Evolutionary conservation across 2,797 vertebrate species (phyloP), one percentile per base, ranked within the genome.

Genomic region (Bucorvus abyssinicus): DNA sequence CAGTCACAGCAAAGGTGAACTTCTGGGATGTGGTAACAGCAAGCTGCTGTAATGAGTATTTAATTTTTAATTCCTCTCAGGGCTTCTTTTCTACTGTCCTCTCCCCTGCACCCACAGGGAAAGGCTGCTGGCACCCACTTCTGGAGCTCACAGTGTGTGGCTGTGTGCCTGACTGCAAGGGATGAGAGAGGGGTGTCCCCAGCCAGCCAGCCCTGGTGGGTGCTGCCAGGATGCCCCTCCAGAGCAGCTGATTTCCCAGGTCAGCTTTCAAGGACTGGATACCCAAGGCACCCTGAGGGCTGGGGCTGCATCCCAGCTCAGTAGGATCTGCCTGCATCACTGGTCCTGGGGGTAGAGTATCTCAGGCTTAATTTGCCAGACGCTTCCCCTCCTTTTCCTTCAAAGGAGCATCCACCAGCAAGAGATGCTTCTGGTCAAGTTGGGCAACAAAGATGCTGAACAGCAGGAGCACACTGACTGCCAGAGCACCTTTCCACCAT

Each of bases 51-150:
- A 24, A 10, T 0, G 1, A 84, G 30, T 32, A 24, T n/a, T 91
- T 93, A 80, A 93, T 90, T 79, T 94, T 96, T 94, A 91, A 80
- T 81, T 81, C 47, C 44, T 81, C 36, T 55, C 15, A 71, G 65
- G 47, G 14, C 6, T 91, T 81, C 38, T 91, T 69, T 93, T 75
- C 65, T 52, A 29, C 42, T 1, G 3, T 30, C 10, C 16, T 3
- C 23, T 17, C 11, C 1, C 14, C 15, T 5, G 1, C 1, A 53
- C 13, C 27, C 64, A 16, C 30, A 42, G 32, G 22, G 18, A 29
- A 78, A 73, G 52, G 34, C 56, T 78, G 50, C 55, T 7, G 29
- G 59, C 70, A 90, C 27, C 42, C 6, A 1, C 32, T 87, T 85
- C 63, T 71, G 71, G 45, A 70, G 60, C 79, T 79, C 2, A 6